Percentiles rank a stretch among this genome's conserved stretches.
These are phyloP conservation scores for Anneissia japonica DNA, from an alignment of 35 echinoderm and acorn worm genomes.

Conservation along the genomic window DNA sequence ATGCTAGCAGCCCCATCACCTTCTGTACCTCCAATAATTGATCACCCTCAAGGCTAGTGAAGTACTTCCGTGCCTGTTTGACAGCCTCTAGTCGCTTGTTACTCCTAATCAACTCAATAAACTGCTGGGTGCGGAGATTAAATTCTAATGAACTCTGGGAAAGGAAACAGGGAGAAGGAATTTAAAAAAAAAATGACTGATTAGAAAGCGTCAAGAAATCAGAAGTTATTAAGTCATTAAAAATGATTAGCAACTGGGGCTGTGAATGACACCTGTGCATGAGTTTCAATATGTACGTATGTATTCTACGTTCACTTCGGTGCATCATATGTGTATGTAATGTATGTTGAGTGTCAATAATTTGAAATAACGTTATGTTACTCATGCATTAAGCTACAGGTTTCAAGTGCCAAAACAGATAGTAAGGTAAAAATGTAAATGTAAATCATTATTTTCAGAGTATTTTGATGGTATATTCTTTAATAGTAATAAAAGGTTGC, in stretches of 20 bases:
- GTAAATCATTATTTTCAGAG: too few species aligned
- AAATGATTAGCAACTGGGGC: background rate
- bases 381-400: too few species aligned
- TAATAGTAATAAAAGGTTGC: too few species aligned
- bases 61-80: conserved; percentile 84
- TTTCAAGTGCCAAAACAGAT: too few species aligned
- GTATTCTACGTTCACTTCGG: background rate
- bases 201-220: background rate
- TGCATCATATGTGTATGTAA: too few species aligned
- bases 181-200: background rate
- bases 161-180: background rate
- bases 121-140: conserved; percentile 92
- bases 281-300: background rate
- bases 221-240: background rate
- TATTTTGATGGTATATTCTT: too few species aligned
- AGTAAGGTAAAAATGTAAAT: too few species aligned
- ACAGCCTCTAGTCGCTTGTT: conserved; percentile 80
- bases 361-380: too few species aligned
- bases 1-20: conserved; percentile 90
- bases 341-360: too few species aligned
- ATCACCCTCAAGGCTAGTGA: conserved; percentile 64
- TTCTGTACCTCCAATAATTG: conserved; percentile 72
- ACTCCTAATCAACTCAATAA: conserved; percentile 74
- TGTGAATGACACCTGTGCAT: background rate
- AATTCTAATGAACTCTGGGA: conserved; percentile 90